phyloP scores from a whole-genome alignment of 2,888 invertebrate genomes.

The Junonia oenone region DNA sequence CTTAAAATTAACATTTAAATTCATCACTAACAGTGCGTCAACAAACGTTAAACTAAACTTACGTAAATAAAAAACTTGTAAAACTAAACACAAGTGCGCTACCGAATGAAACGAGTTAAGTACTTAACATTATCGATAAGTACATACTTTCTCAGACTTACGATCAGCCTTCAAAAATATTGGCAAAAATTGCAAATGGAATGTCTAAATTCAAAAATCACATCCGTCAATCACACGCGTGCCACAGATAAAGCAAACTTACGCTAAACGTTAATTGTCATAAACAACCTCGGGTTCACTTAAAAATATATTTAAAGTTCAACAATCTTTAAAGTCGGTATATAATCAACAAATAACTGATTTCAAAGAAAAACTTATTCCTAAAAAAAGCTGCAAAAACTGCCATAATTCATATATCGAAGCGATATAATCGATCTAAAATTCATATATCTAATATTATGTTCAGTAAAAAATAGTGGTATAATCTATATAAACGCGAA shows the following conservation, averaged over 20 bases:
- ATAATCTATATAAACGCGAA: conserved; percentile 33
- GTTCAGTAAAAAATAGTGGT: neutral
- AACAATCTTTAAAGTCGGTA: conserved; percentile 65
- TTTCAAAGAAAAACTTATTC: conserved; percentile 31
- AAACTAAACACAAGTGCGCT: conserved; percentile 61
- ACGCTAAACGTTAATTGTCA: conserved; percentile 37
- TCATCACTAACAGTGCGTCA: conserved; percentile 41
- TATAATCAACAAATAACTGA: conserved; percentile 48
- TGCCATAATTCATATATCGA: conserved; percentile 28
- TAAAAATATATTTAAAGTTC: conserved; percentile 49
- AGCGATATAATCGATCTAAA: conserved; percentile 1
- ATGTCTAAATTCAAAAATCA: conserved; percentile 63
- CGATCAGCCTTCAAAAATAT: conserved; percentile 55
- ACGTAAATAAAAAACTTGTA: conserved; percentile 37
- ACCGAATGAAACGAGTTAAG: conserved; percentile 48
- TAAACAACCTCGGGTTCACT: conserved; percentile 45
- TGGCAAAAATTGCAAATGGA: conserved; percentile 61
- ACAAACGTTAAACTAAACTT: conserved; percentile 42
- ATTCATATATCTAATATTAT: conserved; percentile 10
- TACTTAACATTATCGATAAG: conserved; percentile 40
- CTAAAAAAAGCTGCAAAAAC: conserved; percentile 35
- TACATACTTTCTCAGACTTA: conserved; percentile 53
- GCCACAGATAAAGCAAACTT: conserved; percentile 24
- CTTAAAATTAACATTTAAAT: conserved; percentile 21
- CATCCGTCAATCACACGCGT: conserved; percentile 45